Base-by-base conservation (phyloP, 37 sponge, comb jelly and placozoan genomes). In the Tethya wilhelma region DNA sequence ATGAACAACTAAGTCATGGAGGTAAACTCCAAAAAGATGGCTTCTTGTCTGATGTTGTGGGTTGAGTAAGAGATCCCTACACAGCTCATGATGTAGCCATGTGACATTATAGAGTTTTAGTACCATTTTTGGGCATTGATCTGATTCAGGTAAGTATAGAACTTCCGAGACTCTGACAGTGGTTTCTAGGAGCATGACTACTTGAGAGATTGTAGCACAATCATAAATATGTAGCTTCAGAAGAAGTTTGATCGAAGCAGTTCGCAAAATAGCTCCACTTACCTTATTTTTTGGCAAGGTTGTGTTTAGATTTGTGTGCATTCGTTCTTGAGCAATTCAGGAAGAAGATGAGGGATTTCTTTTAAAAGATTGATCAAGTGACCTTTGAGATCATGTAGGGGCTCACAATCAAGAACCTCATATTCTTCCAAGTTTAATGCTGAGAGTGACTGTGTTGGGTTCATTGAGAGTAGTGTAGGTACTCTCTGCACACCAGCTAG, bases 51-150 rank as follows among this genome's bases (percentile, higher is more conserved):
- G 38, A 20, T 38, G 20, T 9, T 30, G 38, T 4, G 81, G 71
- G 0, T 69, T 43, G 29, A 39, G 41, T 57, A 80, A 43, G 40
- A 80, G 56, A 58, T 53, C 28, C 17, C 29, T 38, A 19, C 72
- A 69, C 37, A 69, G 30, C 59, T 69, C 71, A 36, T 80, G 71
- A 37, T 80, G 81, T 43, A 42, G 56, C 81, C 81, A 80, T n/a
- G 71, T 56, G 42, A n/a, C 38, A 42, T 80, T 80, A 56, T 80
- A 80, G 31, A 80, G 59, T 38, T 57, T 38, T 56, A 80, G 71
- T 9, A 80, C 28, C 38, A 41, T 37, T 11, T 30, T 42, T 30
- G 81, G 58, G 58, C 37, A 38, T 67, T 64, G 70, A 44, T 58
- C n/a, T n/a, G 33, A 19, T 26, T 69, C 71, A 55, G 7, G 59